phyloP scores from a whole-genome alignment of 2,113 vertebrate species.

The Toxotes chatareus region DNA sequence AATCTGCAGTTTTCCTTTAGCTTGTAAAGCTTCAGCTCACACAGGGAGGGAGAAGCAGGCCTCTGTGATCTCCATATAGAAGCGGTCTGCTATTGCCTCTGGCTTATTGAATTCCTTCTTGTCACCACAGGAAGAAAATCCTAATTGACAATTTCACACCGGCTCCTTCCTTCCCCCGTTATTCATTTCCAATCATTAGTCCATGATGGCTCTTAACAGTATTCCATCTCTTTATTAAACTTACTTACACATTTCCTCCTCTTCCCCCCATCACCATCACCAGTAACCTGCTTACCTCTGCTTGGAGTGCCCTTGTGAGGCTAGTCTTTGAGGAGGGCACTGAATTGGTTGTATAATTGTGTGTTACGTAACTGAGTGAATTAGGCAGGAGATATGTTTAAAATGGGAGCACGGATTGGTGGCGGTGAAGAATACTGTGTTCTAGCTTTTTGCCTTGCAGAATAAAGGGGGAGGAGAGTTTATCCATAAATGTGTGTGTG shows the following conservation, averaged over 20 bases:
- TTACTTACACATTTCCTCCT: constrained; percentile 59
- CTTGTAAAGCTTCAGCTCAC: constrained; percentile 30
- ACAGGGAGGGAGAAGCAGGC: constrained; percentile 26
- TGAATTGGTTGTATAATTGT: constrained; percentile 82
- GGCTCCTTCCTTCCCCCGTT: constrained; percentile 58
- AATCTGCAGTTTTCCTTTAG: constrained; percentile 40
- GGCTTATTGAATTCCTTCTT: constrained; percentile 66
- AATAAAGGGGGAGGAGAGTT: constrained; percentile 51
- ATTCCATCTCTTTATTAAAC: constrained; percentile 68
- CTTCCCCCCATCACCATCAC: constrained; percentile 10
- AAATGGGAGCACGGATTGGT: constrained; percentile 74
- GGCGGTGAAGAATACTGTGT: constrained; percentile 58
- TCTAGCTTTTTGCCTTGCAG: constrained; percentile 52
- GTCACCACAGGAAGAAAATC: constrained; percentile 71
- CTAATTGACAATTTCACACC: constrained; percentile 77
- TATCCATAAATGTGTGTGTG: constrained; percentile 31
- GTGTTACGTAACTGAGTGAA: constrained; percentile 77
- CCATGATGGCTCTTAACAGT: constrained; percentile 66
- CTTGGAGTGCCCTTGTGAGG: constrained; percentile 71
- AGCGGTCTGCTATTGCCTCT: constrained; percentile 37
- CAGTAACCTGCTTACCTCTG: constrained; percentile 45
- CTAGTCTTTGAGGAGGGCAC: constrained; percentile 65
- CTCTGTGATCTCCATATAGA: constrained; percentile 46
- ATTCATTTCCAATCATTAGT: constrained; percentile 73
- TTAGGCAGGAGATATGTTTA: constrained; percentile 76